These are phyloP conservation scores for Potamilus streckersoni DNA, from an alignment of 1,140 invertebrate species.

Conservation along the genomic window DNA sequence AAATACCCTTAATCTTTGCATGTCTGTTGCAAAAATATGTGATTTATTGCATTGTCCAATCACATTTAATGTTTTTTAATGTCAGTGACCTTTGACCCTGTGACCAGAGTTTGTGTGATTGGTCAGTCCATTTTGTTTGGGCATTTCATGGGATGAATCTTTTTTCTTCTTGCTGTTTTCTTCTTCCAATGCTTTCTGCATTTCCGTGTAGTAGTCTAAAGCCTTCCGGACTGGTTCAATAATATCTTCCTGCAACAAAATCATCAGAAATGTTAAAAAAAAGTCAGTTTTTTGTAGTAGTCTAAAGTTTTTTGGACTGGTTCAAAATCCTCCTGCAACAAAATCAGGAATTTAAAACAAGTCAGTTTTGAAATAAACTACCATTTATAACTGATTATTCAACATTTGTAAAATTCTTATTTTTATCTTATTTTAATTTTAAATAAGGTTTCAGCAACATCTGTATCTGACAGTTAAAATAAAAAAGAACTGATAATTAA, in stretches of 20 bases:
- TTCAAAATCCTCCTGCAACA: constrained; percentile 72
- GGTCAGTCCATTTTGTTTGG: constrained; percentile 31
- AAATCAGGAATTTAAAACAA: not conserved
- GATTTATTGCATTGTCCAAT: too few species aligned
- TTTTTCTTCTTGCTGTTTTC: constrained; percentile 49
- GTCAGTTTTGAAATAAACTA: not conserved
- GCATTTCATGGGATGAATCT: constrained; percentile 16
- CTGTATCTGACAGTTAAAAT: not conserved
- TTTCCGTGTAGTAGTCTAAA: constrained; percentile 74
- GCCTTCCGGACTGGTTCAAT: constrained; percentile 74
- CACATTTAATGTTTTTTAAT: too few species aligned
- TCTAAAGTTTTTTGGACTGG: constrained; percentile 76
- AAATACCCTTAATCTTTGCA: too few species aligned
- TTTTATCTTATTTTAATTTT: not conserved
- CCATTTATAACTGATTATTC: not conserved
- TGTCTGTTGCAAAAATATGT: too few species aligned
- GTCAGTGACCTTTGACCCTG: too few species aligned
- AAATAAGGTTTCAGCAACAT: not conserved
- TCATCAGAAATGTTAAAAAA: not conserved
- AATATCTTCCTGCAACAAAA: constrained; percentile 72
- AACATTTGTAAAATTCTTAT: too few species aligned
- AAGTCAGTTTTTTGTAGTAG: constrained; percentile 69
- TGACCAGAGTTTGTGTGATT: constrained; percentile 1
- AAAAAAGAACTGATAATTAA: not conserved
- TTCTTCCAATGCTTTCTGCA: constrained; percentile 63